Conservation (phyloP, 2,888 invertebrate genomes). For the Acleris literana region DNA sequence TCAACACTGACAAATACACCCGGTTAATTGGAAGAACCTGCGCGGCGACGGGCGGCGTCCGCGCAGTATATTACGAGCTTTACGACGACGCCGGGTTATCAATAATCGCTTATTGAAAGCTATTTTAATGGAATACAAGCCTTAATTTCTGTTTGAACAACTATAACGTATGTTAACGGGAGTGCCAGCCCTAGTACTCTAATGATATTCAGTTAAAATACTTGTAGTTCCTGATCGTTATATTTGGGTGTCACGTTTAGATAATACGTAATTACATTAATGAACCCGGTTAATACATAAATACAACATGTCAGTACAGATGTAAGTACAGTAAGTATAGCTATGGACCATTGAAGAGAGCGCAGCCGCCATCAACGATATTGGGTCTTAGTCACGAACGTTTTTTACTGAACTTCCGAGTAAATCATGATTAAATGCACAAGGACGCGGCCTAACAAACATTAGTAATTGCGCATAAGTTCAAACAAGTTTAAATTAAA, state of each 20-base stretch:
- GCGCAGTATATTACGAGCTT: conserved; percentile 69
- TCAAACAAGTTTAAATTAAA: conserved; percentile 2
- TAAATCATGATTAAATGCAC: too few species aligned
- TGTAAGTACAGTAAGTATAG: too few species aligned
- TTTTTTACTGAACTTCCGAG: too few species aligned
- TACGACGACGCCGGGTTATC: conserved; percentile 65
- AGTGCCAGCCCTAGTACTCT: conserved; percentile 4
- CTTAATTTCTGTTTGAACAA: conserved; percentile 25
- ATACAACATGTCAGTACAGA: too few species aligned
- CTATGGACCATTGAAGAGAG: too few species aligned
- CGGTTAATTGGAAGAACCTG: conserved; percentile 69
- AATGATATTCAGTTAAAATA: not conserved
- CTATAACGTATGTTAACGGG: conserved; percentile 9
- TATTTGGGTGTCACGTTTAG: too few species aligned
- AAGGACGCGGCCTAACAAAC: too few species aligned
- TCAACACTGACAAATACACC: conserved; percentile 67
- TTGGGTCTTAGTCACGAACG: too few species aligned
- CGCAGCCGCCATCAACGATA: too few species aligned
- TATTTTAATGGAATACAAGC: conserved; percentile 47
- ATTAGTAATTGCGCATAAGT: not conserved
- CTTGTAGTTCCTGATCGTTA: not conserved
- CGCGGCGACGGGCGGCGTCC: conserved; percentile 50
- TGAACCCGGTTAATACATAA: too few species aligned
- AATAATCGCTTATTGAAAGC: conserved; percentile 65
- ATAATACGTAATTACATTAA: too few species aligned